A percentile compares a stretch with the other conserved stretches of the same genome.
phyloP scores from a whole-genome alignment of 2,113 vertebrate genomes.

The Cacatua alba region DNA sequence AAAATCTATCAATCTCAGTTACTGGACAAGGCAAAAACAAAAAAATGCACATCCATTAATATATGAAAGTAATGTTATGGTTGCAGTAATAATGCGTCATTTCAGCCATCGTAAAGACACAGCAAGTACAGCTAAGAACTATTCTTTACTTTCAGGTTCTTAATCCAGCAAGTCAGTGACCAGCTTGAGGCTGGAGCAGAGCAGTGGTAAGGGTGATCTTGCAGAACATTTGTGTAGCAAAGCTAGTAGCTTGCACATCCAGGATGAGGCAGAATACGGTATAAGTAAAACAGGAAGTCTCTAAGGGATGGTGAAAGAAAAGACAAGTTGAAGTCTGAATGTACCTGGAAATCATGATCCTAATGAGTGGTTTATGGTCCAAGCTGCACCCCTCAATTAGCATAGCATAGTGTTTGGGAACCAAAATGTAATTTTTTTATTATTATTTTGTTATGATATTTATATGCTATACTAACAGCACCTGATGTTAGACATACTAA shows the following conservation, averaged over 20 bases:
- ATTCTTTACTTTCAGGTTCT: background rate
- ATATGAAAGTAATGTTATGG: background rate
- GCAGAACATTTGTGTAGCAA: background rate
- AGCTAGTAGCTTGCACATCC: background rate
- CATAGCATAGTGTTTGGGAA: background rate
- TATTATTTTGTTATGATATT: background rate
- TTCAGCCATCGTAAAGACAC: background rate
- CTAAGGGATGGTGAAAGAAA: background rate
- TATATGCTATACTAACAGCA: background rate
- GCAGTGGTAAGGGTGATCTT: background rate
- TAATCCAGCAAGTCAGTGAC: background rate
- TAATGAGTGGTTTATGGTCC: background rate
- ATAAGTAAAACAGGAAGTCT: background rate
- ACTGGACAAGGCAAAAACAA: background rate
- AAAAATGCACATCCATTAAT: background rate
- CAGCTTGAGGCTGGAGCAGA: background rate
- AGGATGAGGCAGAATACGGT: background rate
- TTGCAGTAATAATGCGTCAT: background rate
- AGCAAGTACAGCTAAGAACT: background rate
- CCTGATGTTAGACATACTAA: background rate
- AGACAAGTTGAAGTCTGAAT: background rate
- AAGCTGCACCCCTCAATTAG: background rate
- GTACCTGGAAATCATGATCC: background rate
- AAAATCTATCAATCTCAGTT: constrained; percentile 18
- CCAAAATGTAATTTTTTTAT: background rate